These are phyloP conservation scores for Brachionus rubens DNA, from an alignment of 1,140 invertebrate species.

Conservation along the genomic window DNA sequence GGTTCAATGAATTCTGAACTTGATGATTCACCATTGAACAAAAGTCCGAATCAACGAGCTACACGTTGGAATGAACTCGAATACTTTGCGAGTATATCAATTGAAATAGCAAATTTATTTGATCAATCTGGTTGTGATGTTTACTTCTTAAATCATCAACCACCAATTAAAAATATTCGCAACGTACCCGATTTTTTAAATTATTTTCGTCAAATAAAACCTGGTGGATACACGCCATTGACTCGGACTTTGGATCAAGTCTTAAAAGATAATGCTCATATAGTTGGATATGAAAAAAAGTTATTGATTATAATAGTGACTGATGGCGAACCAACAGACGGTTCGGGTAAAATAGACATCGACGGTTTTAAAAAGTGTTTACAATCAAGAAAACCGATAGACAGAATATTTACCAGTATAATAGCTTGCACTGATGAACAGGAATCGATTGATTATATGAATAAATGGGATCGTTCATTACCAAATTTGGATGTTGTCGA, in stretches of 20 bases:
- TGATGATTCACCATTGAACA: slow-evolving; percentile 33
- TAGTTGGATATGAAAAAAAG: slow-evolving; percentile 24
- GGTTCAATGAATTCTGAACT: slow-evolving; percentile 45
- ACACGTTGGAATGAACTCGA: slow-evolving; percentile 33
- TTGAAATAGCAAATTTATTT: slow-evolving; percentile 42
- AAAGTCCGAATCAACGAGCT: neutral
- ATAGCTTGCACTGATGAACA: slow-evolving; percentile 37
- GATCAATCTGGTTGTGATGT: slow-evolving; percentile 16
- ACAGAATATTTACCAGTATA: slow-evolving; percentile 1
- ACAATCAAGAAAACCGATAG: neutral
- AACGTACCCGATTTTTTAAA: neutral
- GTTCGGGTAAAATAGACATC: slow-evolving; percentile 11
- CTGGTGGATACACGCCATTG: slow-evolving; percentile 34
- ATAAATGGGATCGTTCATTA: slow-evolving; percentile 26
- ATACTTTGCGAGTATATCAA: slow-evolving; percentile 22
- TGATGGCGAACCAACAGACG: slow-evolving; percentile 38
- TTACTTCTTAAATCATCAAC: slow-evolving; percentile 31
- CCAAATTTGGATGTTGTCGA: slow-evolving; percentile 34
- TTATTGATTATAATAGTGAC: slow-evolving; percentile 17
- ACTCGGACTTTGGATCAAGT: slow-evolving; percentile 1
- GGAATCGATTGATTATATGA: slow-evolving; percentile 37
- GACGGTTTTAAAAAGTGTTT: slow-evolving; percentile 13
- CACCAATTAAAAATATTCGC: slow-evolving; percentile 15
- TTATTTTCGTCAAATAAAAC: neutral
- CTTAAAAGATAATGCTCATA: neutral